A percentile compares a stretch with the other conserved stretches of the same genome.
Evolutionary conservation across 2,113 vertebrate genomes (phyloP).

Genomic region (Menura novaehollandiae): DNA sequence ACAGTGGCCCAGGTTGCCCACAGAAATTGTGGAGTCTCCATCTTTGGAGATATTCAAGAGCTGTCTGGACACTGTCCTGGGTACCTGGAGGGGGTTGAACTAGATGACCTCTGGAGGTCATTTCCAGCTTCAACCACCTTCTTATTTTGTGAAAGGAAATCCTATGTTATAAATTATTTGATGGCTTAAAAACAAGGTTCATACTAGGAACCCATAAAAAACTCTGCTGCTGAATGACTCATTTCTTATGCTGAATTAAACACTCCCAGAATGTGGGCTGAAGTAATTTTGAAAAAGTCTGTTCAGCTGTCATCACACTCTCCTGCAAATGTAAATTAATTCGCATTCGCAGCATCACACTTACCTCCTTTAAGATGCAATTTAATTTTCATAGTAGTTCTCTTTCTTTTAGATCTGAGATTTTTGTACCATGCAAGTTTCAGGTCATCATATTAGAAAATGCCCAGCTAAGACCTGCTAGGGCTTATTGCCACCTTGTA

Average conservation of each 20-base stretch:
- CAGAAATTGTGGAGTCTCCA: not conserved
- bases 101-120: not conserved
- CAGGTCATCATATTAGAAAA: not conserved
- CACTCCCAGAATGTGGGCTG: not conserved
- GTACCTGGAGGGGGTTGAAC: not conserved
- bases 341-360: not conserved
- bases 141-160: not conserved
- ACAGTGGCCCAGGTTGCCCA: not conserved
- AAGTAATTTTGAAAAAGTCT: not conserved
- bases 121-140: not conserved
- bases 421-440: not conserved
- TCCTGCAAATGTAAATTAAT: not conserved
- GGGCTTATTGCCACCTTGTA: not conserved
- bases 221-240: not conserved
- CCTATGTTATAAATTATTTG: not conserved
- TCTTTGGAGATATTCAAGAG: not conserved
- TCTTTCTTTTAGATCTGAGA: not conserved
- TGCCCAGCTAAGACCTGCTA: not conserved
- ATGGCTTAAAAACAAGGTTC: not conserved
- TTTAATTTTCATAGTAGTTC: not conserved
- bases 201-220: not conserved
- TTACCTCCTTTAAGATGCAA: not conserved
- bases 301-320: not conserved
- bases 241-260: not conserved
- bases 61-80: not conserved